phyloP scores from a whole-genome alignment of 2,888 invertebrate species.

The Cordylochernes scorpioides region DNA sequence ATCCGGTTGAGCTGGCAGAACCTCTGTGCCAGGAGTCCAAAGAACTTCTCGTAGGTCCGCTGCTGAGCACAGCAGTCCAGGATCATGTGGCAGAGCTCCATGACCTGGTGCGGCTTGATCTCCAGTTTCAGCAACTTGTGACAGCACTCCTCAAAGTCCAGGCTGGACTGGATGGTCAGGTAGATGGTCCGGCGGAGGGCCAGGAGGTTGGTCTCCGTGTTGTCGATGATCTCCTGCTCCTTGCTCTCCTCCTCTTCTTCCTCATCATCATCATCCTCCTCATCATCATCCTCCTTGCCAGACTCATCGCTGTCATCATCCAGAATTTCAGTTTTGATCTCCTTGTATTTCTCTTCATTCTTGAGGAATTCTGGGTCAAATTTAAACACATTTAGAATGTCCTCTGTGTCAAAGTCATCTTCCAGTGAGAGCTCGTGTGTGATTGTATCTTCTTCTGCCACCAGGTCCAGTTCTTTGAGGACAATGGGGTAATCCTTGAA shows the following conservation, averaged over 20 bases:
- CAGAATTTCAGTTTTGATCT: slow-evolving; percentile 52
- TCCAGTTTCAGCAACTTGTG: slow-evolving; percentile 96
- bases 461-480: slow-evolving; percentile 62
- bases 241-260: slow-evolving; percentile 13
- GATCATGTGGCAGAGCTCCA: slow-evolving; percentile 95
- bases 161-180: slow-evolving; percentile 85
- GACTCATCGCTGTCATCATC: slow-evolving; percentile 16
- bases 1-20: slow-evolving; percentile 81
- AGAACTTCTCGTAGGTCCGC: slow-evolving; percentile 93
- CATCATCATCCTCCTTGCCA: too few relatives aligned
- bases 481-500: slow-evolving; percentile 79
- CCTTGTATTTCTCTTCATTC: slow-evolving; percentile 82
- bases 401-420: slow-evolving; percentile 55
- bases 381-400: slow-evolving; percentile 87
- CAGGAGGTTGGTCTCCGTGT: slow-evolving; percentile 83
- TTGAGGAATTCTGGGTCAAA: slow-evolving; percentile 69
- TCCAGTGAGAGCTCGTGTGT: slow-evolving; percentile 77
- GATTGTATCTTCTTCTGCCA: slow-evolving; percentile 88
- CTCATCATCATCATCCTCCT: slow-evolving; percentile 21
- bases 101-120: slow-evolving; percentile 79
- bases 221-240: slow-evolving; percentile 52
- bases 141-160: slow-evolving; percentile 95
- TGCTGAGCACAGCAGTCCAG: slow-evolving; percentile 96
- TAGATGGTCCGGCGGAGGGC: slow-evolving; percentile 81
- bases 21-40: slow-evolving; percentile 60